Conservation (phyloP, 2,888 invertebrate species). For the Drosophila quasianomalipes region DNA sequence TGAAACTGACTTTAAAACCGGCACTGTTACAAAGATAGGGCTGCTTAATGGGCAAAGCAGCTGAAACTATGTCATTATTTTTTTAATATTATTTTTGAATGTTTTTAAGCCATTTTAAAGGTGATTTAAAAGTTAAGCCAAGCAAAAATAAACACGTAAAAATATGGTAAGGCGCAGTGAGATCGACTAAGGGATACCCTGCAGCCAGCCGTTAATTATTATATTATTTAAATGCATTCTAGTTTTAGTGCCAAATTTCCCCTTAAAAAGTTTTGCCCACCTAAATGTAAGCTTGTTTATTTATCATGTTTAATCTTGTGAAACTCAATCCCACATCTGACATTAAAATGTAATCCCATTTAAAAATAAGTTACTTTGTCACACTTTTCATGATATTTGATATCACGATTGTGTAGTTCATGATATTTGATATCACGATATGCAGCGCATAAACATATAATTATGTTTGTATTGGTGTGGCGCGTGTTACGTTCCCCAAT, state of each 20-base stretch:
- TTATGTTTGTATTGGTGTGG: slow-evolving; percentile 10
- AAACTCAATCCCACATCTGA: background rate
- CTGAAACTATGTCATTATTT: background rate
- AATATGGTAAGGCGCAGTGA: background rate
- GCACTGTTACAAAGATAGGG: background rate
- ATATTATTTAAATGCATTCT: too few relatives aligned
- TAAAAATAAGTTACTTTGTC: background rate
- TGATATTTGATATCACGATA: slow-evolving; percentile 1
- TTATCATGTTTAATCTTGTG: too few relatives aligned
- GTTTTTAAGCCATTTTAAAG: background rate
- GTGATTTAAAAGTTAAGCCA: background rate
- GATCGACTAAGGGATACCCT: background rate
- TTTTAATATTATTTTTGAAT: background rate
- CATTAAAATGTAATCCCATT: background rate
- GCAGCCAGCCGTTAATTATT: background rate
- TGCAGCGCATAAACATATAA: slow-evolving; percentile 38
- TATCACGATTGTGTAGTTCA: slow-evolving; percentile 14
- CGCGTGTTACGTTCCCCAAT: slow-evolving; percentile 54
- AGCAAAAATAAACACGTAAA: background rate
- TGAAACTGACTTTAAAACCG: background rate
- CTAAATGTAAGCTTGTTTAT: too few relatives aligned
- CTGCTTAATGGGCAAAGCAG: background rate
- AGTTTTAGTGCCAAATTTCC: too few relatives aligned
- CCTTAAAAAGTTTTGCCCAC: too few relatives aligned
- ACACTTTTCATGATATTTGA: background rate